phyloP scores from a whole-genome alignment of 2,113 vertebrate species.

The Antechinus flavipes region DNA sequence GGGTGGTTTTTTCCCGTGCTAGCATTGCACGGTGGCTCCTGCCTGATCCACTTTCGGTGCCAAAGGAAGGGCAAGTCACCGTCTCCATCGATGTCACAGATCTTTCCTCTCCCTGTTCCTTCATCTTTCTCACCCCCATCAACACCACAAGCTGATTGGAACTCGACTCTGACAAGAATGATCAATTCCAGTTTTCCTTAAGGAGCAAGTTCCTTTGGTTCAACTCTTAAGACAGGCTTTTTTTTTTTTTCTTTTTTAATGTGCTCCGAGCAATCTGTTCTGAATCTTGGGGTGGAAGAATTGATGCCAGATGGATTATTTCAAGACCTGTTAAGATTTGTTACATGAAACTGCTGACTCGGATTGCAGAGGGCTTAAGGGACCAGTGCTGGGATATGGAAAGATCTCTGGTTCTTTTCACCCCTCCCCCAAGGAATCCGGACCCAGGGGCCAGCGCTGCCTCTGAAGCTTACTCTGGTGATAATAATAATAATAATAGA shows the following conservation, averaged over 20 bases:
- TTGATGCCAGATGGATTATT: constrained; percentile 1
- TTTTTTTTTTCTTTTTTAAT: background rate
- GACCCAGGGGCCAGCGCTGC: background rate
- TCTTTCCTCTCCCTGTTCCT: background rate
- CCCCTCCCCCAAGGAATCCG: background rate
- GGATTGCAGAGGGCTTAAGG: background rate
- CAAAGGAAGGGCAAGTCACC: background rate
- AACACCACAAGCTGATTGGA: background rate
- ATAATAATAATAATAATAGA: background rate
- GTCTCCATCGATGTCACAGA: background rate
- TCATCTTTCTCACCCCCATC: background rate
- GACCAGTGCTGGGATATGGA: background rate
- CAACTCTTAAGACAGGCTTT: background rate
- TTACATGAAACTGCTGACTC: background rate
- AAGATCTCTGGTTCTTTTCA: background rate
- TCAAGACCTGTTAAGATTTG: constrained; percentile 8
- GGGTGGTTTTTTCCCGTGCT: background rate
- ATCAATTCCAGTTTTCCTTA: background rate
- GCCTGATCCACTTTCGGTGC: background rate
- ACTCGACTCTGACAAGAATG: background rate
- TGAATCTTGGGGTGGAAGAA: background rate
- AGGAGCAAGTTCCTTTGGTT: background rate
- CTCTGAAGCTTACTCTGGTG: background rate
- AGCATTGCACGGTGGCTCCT: background rate
- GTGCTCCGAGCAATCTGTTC: background rate